Base-by-base conservation (phyloP, 2,888 invertebrate genomes). In the Orthosia gracilis region DNA sequence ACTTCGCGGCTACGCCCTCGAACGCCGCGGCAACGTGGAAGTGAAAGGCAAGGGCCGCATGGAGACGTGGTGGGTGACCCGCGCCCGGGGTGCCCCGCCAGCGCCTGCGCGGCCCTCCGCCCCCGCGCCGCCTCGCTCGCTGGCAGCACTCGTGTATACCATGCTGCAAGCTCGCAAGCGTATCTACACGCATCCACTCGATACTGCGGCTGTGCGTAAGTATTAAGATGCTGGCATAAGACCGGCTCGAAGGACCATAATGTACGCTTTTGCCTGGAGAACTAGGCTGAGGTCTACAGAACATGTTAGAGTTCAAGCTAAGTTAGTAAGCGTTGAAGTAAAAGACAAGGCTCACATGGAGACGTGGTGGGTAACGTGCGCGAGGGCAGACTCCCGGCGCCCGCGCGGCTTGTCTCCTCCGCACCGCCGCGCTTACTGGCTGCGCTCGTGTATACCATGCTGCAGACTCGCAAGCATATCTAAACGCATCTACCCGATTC, bases 331-430 rank as follows among this genome's bases (percentile, higher is more conserved):
- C 72, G 98, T 99, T 73, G 98, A 98, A 78, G 99, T 99, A 47
- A 99, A 99, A 92, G 99, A 99, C 76, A 99, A 99, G 94, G 99
- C 99, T 0, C 97, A 98, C 84, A 99, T 99, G 99, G 98, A 98
- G 93, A 99, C 99, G n/a, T 99, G 98, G 95, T 99, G 98, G 96
- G 98, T 99, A 69, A 94, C 97, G 67, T 98, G 98, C 23, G 97
- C 97, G 63, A 96, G 97, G 70, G 26, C n/a, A n/a, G n/a, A n/a
- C n/a, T n/a, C n/a, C n/a, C n/a, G n/a, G n/a, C n/a, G n/a, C n/a
- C n/a, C n/a, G n/a, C n/a, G n/a, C n/a, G n/a, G n/a, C n/a, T n/a
- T 26, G 26, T 3, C 26, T 26, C 58, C 85, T 98, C 98, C 31
- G 80, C 88, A 84, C 98, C 97, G 97, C 98, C 92, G 77, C 98